These are phyloP conservation scores for Dolomedes plantarius DNA, from an alignment of 2,888 invertebrate species.

Conservation along the genomic window DNA sequence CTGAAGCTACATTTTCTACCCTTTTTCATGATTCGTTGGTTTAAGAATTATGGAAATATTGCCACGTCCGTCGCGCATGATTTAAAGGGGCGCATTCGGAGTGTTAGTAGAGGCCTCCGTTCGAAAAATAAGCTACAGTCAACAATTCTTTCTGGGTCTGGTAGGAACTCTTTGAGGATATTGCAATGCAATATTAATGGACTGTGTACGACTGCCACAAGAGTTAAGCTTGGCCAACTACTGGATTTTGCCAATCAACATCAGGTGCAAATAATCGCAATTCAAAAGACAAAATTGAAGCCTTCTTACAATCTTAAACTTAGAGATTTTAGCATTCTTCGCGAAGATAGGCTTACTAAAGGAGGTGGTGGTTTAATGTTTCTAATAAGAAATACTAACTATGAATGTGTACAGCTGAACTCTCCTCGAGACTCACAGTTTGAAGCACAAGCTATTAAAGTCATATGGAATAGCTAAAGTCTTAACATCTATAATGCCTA, in stretches of 20 bases:
- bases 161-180: no score
- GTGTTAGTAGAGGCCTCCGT: no score
- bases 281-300: background rate
- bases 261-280: background rate
- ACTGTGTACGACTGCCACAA: background rate
- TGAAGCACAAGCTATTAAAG: background rate
- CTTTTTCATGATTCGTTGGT: no score
- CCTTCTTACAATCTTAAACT: background rate
- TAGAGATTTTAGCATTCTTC: background rate
- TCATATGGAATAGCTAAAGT: constrained; percentile 10
- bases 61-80: no score
- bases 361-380: background rate
- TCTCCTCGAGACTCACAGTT: constrained; percentile 1
- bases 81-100: no score
- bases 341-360: background rate
- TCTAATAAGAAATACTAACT: background rate
- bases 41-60: no score
- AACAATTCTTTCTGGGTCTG: no score
- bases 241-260: constrained; percentile 12
- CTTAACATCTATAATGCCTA: background rate
- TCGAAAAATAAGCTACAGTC: no score
- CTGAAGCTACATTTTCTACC: no score
- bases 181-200: constrained; percentile 9
- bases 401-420: background rate
- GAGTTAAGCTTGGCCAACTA: constrained; percentile 2